These are phyloP conservation scores for Caenorhabditis auriculariae DNA, from an alignment of 2,888 invertebrate genomes.

Conservation along the genomic window DNA sequence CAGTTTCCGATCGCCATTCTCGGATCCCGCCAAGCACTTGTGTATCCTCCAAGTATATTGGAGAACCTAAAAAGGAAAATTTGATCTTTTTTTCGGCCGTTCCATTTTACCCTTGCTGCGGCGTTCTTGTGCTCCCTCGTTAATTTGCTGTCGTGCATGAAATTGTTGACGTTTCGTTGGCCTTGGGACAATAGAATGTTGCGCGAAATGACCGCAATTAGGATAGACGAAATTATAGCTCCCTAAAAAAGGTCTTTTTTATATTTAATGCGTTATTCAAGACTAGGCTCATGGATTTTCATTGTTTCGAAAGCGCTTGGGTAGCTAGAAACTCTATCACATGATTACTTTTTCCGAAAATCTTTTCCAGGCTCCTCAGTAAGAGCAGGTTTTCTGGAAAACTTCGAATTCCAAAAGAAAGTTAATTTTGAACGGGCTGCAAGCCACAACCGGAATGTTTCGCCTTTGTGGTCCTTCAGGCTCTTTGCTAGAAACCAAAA, in stretches of 20 bases:
- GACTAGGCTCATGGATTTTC: too few relatives aligned
- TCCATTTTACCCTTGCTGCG: constrained; percentile 84
- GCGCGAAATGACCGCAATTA: constrained; percentile 97
- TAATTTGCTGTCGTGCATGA: constrained; percentile 99
- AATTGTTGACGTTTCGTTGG: constrained; percentile 98
- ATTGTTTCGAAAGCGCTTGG: too few relatives aligned
- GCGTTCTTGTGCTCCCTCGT: constrained; percentile 99
- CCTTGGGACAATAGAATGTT: constrained; percentile 97
- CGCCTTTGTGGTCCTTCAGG: too few relatives aligned
- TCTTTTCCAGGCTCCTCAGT: neutral
- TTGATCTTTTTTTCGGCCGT: neutral
- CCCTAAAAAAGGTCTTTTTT: constrained; percentile 76
- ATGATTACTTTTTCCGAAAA: too few relatives aligned
- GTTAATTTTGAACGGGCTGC: too few relatives aligned
- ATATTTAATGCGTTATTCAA: too few relatives aligned
- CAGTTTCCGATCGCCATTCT: constrained; percentile 45
- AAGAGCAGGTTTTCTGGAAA: neutral
- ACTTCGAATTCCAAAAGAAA: neutral
- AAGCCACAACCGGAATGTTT: too few relatives aligned
- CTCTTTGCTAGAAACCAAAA: too few relatives aligned
- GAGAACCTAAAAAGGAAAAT: constrained; percentile 66
- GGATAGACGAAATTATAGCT: constrained; percentile 95
- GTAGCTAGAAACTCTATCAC: too few relatives aligned
- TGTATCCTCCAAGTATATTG: constrained; percentile 99
- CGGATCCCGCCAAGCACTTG: constrained; percentile 71